A percentile compares a stretch with the other conserved stretches of the same genome.
Conservation (phyloP, 2,113 vertebrate species). For the Clarias batrachus region DNA sequence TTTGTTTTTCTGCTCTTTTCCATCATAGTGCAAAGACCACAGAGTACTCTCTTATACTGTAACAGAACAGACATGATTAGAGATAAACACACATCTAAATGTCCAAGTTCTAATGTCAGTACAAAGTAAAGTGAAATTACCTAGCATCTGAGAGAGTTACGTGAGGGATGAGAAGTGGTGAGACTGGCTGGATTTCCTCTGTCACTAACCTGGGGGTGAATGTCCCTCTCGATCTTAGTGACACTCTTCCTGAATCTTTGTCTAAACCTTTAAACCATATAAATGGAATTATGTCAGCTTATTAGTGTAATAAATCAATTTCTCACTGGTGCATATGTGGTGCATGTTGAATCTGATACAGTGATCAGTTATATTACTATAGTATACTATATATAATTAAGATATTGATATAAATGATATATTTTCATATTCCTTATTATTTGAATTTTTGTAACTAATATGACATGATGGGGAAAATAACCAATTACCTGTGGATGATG, state of each 20-base stretch:
- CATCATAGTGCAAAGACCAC: constrained; percentile 90
- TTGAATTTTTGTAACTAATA: neutral
- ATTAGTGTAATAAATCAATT: neutral
- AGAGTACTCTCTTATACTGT: constrained; percentile 85
- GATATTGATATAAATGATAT: neutral
- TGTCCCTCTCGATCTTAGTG: constrained; percentile 74
- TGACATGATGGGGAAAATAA: neutral
- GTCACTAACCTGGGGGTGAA: constrained; percentile 80
- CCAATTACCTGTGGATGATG: constrained; percentile 82
- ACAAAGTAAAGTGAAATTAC: constrained; percentile 61
- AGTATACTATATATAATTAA: neutral
- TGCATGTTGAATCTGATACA: neutral
- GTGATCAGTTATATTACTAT: neutral
- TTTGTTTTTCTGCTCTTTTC: constrained; percentile 85
- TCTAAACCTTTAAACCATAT: constrained; percentile 75
- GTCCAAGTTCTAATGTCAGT: neutral
- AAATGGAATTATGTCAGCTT: neutral
- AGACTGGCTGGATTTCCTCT: constrained; percentile 82
- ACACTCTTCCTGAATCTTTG: constrained; percentile 88
- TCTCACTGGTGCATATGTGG: neutral
- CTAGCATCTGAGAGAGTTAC: constrained; percentile 82
- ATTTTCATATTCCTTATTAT: neutral
- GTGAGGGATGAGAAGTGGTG: constrained; percentile 88
- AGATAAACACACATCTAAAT: neutral
- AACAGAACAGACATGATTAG: constrained; percentile 10